These are phyloP conservation scores for Hymenopus coronatus DNA, from an alignment of 2,888 invertebrate genomes.

Conservation along the genomic window DNA sequence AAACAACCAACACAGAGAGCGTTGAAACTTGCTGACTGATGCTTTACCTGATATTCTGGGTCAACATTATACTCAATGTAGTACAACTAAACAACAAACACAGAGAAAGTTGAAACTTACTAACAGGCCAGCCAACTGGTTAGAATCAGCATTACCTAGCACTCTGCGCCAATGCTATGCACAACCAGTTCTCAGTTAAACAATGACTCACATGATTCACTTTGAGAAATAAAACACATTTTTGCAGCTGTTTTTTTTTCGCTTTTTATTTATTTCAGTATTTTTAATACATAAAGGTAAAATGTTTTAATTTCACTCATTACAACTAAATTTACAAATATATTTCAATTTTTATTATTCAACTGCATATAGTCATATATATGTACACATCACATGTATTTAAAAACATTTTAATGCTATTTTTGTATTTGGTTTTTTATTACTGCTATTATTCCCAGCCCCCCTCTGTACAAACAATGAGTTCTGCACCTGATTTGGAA, in stretches of 20 bases:
- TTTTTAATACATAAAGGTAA: conserved; percentile 35
- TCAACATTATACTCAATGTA: no score
- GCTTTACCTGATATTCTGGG: no score
- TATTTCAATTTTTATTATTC: conserved; percentile 34
- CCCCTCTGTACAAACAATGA: conserved; percentile 28
- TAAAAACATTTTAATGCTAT: conserved; percentile 31
- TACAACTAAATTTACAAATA: conserved; percentile 36
- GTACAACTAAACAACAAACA: no score
- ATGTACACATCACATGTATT: conserved; percentile 32
- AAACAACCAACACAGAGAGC: no score
- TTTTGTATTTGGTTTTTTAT: conserved; percentile 3
- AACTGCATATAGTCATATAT: conserved; percentile 33
- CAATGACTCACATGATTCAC: no score
- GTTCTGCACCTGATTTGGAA: neutral
- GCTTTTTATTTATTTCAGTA: conserved; percentile 28
- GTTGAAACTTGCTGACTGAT: no score
- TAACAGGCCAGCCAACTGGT: no score
- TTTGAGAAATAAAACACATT: neutral
- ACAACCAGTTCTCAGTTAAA: no score
- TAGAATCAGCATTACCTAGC: no score
- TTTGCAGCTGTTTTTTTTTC: neutral
- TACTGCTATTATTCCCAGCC: no score
- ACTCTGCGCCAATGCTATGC: no score
- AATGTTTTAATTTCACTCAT: conserved; percentile 33
- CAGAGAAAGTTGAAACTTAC: no score